Percentiles rank a stretch among this genome's conserved stretches.
Evolutionary conservation across 2,888 invertebrate genomes (phyloP).

Genomic region (Drepanosiphum platanoidis): DNA sequence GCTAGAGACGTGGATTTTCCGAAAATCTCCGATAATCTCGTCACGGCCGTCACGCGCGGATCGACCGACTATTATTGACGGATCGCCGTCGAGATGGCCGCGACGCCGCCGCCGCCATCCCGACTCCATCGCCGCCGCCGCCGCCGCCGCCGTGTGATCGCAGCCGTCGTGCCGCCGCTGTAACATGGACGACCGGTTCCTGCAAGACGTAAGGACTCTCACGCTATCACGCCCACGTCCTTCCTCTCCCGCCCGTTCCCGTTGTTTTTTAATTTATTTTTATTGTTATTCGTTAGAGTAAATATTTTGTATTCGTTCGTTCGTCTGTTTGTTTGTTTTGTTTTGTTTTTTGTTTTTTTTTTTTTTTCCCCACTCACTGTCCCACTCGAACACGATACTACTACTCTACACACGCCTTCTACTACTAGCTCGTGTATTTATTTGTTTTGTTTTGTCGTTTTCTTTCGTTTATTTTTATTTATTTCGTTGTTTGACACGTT

Average conservation of each 20-base stretch:
- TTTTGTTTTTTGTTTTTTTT: not conserved
- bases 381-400: not conserved
- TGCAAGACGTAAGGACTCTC: constrained; percentile 57
- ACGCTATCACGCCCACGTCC: not conserved
- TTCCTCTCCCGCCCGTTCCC: not conserved
- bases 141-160: not conserved
- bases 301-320: not conserved
- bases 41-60: not conserved
- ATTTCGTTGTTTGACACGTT: constrained; percentile 22
- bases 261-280: not conserved
- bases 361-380: not conserved
- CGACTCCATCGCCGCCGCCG: not conserved
- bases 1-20: not conserved
- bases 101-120: not conserved
- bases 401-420: no score
- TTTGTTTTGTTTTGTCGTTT: not conserved
- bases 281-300: not conserved
- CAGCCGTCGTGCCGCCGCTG: not conserved
- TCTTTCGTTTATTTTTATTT: not conserved
- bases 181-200: constrained; percentile 61
- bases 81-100: not conserved
- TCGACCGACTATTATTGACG: no score
- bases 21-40: not conserved
- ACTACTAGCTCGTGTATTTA: not conserved
- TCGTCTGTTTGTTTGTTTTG: not conserved